Evolutionary conservation across 2,797 vertebrate species (phyloP).

Genomic region (Amniataba percoides): DNA sequence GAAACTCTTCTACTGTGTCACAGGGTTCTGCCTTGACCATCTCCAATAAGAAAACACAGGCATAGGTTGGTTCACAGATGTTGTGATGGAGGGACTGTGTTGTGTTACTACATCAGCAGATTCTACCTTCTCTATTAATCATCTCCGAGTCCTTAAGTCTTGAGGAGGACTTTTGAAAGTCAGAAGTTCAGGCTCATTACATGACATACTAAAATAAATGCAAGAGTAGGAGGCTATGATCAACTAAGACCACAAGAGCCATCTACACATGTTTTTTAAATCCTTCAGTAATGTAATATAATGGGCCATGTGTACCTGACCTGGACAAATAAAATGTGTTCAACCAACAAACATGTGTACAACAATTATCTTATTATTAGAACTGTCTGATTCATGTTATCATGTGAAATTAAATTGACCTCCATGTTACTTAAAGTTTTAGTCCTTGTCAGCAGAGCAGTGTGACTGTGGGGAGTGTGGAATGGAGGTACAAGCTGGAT

Average conservation of each 20-base stretch:
- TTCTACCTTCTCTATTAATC: no score
- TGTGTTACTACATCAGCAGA: no score
- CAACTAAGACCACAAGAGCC: no score
- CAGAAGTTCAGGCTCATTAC: neutral
- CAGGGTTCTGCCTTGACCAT: no score
- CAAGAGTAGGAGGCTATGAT: neutral
- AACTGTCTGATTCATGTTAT: conserved; percentile 25
- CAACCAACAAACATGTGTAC: neutral
- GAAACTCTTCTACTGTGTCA: no score
- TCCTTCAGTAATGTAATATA: neutral
- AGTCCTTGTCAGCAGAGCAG: conserved; percentile 5
- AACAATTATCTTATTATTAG: conserved; percentile 18
- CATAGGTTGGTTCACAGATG: no score
- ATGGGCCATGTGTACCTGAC: neutral
- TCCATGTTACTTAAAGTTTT: neutral
- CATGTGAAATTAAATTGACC: conserved; percentile 27
- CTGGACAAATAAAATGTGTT: neutral
- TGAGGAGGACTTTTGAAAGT: neutral
- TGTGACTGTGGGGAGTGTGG: conserved; percentile 33
- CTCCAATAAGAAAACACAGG: no score
- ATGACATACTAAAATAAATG: neutral
- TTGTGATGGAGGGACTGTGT: no score
- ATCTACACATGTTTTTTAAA: neutral
- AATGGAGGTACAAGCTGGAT: conserved; percentile 31
- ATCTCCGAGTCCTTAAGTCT: neutral